Evolutionary conservation across 1,140 invertebrate species (phyloP).

Genomic region (Heterodera carotae): DNA sequence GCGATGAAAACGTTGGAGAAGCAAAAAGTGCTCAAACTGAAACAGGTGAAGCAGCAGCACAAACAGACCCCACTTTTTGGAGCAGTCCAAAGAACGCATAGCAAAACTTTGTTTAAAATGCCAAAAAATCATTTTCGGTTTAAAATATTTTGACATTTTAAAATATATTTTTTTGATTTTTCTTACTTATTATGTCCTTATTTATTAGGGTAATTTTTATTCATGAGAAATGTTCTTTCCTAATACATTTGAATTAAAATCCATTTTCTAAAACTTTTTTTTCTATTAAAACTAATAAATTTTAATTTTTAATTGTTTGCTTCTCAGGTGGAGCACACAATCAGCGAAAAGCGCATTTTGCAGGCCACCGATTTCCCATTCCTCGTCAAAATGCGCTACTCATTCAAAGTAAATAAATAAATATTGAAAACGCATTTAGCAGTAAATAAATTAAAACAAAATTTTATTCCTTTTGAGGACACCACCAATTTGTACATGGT

Average conservation of each 20-base stretch:
- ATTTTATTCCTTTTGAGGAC: constrained; percentile 69
- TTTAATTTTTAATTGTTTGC: neutral
- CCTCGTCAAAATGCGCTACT: constrained; percentile 90
- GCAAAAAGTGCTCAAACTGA: constrained; percentile 95
- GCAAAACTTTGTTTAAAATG: too few species aligned
- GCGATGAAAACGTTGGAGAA: constrained; percentile 99
- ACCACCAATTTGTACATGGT: constrained; percentile 81
- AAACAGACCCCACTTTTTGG: too few species aligned
- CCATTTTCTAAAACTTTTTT: too few species aligned
- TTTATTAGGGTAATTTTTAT: too few species aligned
- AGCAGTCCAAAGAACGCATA: too few species aligned
- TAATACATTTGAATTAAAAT: too few species aligned
- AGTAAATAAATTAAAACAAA: constrained; percentile 9
- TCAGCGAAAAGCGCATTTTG: constrained; percentile 94
- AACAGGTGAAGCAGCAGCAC: constrained; percentile 67
- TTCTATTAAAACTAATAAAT: too few species aligned
- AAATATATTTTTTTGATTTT: too few species aligned
- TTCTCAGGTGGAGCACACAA: constrained; percentile 84
- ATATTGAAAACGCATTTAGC: constrained; percentile 13
- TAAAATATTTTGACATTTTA: too few species aligned
- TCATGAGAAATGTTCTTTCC: too few species aligned
- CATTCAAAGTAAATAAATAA: constrained; percentile 76
- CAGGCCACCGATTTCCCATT: constrained; percentile 96
- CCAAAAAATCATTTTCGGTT: too few species aligned
- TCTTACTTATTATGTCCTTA: too few species aligned